phyloP scores from a whole-genome alignment of 1,140 invertebrate species.

The Temnothorax curvispinosus region DNA sequence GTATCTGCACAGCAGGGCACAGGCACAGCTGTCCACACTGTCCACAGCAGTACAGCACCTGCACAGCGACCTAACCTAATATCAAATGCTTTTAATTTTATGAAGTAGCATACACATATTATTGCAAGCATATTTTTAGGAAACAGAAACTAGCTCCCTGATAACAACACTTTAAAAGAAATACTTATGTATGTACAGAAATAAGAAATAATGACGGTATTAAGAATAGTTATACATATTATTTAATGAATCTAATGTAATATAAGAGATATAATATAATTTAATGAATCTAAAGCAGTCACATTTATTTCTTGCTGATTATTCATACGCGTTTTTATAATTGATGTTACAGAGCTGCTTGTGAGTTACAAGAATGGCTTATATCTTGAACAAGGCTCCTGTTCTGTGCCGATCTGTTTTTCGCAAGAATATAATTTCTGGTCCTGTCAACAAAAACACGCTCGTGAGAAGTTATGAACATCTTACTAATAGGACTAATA shows the following conservation, averaged over 20 bases:
- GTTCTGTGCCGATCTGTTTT: constrained; percentile 17
- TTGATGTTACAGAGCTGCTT: constrained; percentile 13
- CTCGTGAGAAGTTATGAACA: neutral
- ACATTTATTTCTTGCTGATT: neutral
- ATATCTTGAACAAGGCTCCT: neutral
- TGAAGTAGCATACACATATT: neutral
- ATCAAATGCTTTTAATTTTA: neutral
- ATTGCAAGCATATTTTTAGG: neutral
- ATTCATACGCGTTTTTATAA: neutral
- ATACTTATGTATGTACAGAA: neutral
- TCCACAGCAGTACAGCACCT: no score
- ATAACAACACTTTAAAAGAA: no score
- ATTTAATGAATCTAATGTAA: neutral
- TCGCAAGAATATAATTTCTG: constrained; percentile 6
- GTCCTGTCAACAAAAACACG: neutral
- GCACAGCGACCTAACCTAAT: neutral
- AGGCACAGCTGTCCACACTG: no score
- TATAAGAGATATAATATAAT: neutral
- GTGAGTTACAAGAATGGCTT: constrained; percentile 6
- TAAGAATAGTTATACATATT: neutral
- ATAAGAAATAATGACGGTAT: neutral
- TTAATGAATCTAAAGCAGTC: neutral
- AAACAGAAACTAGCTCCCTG: neutral
- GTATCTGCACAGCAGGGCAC: neutral
- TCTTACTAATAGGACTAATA: neutral